Base-by-base conservation (phyloP, 2,888 invertebrate species). In the Shargacucullia verbasci region DNA sequence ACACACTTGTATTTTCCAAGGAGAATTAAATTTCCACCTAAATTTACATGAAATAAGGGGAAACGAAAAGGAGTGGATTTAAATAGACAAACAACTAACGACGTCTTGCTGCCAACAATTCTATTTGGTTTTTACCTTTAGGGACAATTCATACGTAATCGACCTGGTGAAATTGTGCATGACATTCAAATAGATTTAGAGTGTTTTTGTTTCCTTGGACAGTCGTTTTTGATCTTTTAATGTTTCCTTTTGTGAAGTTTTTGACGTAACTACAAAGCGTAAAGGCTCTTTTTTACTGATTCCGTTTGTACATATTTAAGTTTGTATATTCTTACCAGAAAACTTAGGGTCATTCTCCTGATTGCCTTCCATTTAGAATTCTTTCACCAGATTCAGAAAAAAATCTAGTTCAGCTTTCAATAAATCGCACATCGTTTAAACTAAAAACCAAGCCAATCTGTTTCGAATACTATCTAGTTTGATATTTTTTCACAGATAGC, bases 21-120 rank as follows among this genome's bases (percentile, higher is more conserved):
- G 73, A n/a, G 69, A 73, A 73, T 73, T 69, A 62, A 73, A 76
- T 76, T 73, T 62, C 47, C 66, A 67, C 73, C 75, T 77, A 68
- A 80, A 66, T 72, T 74, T 71, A 74, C 77, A 74, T 68, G 48
- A 57, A 63, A 60, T 63, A 64, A 72, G 68, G 70, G n/a, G 62
- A 63, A 69, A 68, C 40, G 46, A 48, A 46, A 56, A 58, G 38
- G 40, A 63, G 45, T 73, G 48, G 62, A 73, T 70, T 61, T 67
- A 67, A 69, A 75, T 70, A 61, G 47, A 54, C 53, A 78, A 77
- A 77, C 60, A 72, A 64, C 50, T 59, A 59, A 59, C 41, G 9
- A 20, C n/a, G 40, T 31, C 35, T 55, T 48, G 11, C 25, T 29
- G 55, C 41, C 52, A 58, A 70, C 48, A 70, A 54, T 61, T 58